phyloP scores from a whole-genome alignment of 2,113 vertebrate species.

The Poicephalus gulielmi region DNA sequence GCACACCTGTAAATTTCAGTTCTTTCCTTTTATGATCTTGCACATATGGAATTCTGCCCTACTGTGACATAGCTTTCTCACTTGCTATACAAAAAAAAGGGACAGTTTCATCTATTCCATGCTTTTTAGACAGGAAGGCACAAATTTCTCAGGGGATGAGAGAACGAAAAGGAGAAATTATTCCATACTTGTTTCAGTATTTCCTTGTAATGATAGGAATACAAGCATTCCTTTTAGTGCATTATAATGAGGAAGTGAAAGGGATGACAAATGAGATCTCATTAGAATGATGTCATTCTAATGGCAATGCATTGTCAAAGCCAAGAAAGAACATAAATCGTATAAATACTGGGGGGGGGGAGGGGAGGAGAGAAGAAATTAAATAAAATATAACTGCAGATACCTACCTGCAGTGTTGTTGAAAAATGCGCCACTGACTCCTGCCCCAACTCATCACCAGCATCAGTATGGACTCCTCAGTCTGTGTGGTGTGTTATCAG shows the following conservation, averaged over 20 bases:
- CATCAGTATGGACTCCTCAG: background rate
- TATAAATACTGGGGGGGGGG: background rate
- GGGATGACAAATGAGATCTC: background rate
- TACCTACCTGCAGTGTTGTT: background rate
- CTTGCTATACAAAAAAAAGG: background rate
- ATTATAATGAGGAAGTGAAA: background rate
- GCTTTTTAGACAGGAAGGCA: background rate
- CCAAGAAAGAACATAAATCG: background rate
- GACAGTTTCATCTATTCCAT: background rate
- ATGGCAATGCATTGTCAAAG: background rate
- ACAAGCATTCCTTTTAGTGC: background rate
- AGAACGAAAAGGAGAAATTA: background rate
- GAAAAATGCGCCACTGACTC: background rate
- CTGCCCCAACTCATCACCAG: background rate
- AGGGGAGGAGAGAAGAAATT: background rate
- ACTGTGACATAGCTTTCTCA: background rate
- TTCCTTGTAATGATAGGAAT: background rate
- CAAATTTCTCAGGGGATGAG: background rate
- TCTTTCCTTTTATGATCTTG: background rate
- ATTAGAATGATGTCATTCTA: background rate
- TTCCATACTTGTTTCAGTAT: background rate
- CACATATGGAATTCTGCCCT: background rate
- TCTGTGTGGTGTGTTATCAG: background rate
- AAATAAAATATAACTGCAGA: background rate
- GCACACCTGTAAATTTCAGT: background rate